These are phyloP conservation scores for Incurvaria masculella DNA, from an alignment of 2,888 invertebrate species.

Conservation along the genomic window DNA sequence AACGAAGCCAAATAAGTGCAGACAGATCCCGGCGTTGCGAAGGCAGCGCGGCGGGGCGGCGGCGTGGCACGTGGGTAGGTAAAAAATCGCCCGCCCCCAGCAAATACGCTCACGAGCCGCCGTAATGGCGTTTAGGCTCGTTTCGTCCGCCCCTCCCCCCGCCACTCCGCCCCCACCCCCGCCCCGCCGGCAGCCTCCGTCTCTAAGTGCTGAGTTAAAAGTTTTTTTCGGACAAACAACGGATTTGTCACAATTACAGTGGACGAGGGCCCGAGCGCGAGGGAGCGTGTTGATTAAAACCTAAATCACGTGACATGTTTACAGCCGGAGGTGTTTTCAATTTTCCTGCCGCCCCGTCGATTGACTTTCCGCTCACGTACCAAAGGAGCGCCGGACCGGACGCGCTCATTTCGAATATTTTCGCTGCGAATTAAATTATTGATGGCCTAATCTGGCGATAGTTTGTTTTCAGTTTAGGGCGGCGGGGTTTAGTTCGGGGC, in stretches of 20 bases:
- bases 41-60: constrained; percentile 21
- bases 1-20: no score
- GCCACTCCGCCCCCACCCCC: background rate
- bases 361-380: constrained; percentile 53
- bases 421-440: constrained; percentile 55
- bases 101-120: constrained; percentile 36
- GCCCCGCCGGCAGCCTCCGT: constrained; percentile 9
- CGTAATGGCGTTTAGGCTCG: background rate
- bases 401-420: constrained; percentile 53
- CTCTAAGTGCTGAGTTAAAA: constrained; percentile 48
- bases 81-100: constrained; percentile 46
- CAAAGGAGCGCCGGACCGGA: no score
- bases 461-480: background rate
- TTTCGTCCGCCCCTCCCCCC: background rate
- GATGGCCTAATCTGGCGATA: constrained; percentile 41
- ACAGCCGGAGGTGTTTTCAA: constrained; percentile 56
- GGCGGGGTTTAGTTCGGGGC: no score
- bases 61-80: constrained; percentile 51
- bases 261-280: constrained; percentile 44
- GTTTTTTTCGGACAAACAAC: constrained; percentile 55
- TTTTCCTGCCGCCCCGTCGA: constrained; percentile 51
- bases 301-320: constrained; percentile 59
- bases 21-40: no score
- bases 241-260: constrained; percentile 57
- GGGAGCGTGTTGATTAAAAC: constrained; percentile 58